Base-by-base conservation (phyloP, 1,140 invertebrate genomes). In the Drosophila teissieri region DNA sequence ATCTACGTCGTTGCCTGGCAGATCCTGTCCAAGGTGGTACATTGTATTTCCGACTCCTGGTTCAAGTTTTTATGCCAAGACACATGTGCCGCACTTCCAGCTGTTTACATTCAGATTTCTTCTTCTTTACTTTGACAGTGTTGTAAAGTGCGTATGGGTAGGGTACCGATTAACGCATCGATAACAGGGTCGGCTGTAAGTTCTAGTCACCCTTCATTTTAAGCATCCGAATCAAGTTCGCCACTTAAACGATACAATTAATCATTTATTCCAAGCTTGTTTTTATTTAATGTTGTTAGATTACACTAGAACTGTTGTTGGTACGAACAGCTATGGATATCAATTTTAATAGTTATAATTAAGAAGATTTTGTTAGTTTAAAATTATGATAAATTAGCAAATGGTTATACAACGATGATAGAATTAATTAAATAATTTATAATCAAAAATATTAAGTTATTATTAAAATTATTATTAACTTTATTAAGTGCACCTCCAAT, bases 1-100 rank as follows among this genome's bases (percentile, higher is more conserved):
- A 58, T 91, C 92, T 45, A 92, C 90, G 52, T 89, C 80, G 61
- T 78, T 58, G 4, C 80, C 80, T 1, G 80, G 76, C 1, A 89
- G 65, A 40, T 90, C 61, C 36, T 63, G 39, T 48, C 74, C 84
- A 8, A 80, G 36, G 12, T 73, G 65, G 37, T 52, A 58, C 79
- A 79, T 88, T 12, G 40, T 69, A 53, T 6, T 1, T 8, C 12
- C n/a, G n/a, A 37, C 12, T 27, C 19, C 42, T 65, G 10, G 8
- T 39, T 53, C 11, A 14, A 14, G 36, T 40, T 3, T 39, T 53
- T 34, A 36, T 19, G 24, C 45, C 22, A 8, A 48, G 44, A 19
- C 70, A 88, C 83, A 74, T 81, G 82, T 86, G 82, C 68, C 22
- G 4, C 8, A 34, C 12, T 15, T 24, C 51, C 80, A 89, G 83